Evolutionary conservation across 1,140 invertebrate species (phyloP).

Genomic region (Bombus vancouverensis): DNA sequence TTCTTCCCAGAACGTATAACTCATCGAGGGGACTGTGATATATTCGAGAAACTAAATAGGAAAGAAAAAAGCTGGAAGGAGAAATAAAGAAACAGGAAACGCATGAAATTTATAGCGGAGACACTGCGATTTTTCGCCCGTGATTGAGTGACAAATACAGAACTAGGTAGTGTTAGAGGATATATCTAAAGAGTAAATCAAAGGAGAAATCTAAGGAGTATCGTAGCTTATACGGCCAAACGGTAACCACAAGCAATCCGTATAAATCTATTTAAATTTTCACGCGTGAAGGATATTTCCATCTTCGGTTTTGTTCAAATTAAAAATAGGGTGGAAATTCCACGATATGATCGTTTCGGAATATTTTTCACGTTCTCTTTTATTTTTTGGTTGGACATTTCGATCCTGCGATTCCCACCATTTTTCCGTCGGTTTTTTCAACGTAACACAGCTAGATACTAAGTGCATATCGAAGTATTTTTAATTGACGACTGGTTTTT

Average conservation of each 20-base stretch:
- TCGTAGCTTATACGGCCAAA: no score
- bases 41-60: background rate
- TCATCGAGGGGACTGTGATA: constrained; percentile 4
- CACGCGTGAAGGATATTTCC: no score
- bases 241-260: no score
- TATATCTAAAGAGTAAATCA: no score
- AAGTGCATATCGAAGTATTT: constrained; percentile 19
- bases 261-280: no score
- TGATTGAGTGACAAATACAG: no score
- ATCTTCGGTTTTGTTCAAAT: background rate
- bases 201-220: no score
- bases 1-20: constrained; percentile 47
- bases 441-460: background rate
- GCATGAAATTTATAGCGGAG: no score
- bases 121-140: no score
- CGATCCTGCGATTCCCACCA: no score
- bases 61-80: no score
- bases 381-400: background rate
- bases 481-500: constrained; percentile 32
- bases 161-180: no score
- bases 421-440: background rate
- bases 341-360: background rate
- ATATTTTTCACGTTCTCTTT: background rate
- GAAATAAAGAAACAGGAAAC: background rate
- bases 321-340: background rate